phyloP scores from a whole-genome alignment of 1,140 invertebrate genomes.

The Thaumetopoea pityocampa region DNA sequence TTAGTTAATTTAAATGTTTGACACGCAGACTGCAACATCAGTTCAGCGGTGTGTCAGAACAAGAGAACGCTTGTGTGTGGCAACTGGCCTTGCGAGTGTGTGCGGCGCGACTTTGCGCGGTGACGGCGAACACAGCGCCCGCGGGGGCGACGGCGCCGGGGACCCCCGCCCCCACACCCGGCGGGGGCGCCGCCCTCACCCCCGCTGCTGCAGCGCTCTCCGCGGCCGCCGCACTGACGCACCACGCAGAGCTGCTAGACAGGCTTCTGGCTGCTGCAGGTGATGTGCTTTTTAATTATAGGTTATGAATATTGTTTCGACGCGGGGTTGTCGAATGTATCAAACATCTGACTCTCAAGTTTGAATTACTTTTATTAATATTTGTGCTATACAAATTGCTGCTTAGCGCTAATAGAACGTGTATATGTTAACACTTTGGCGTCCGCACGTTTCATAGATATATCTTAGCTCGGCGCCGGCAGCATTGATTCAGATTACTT shows the following conservation, averaged over 20 bases:
- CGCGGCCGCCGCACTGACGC: conserved; percentile 58
- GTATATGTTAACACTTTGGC: too few species aligned
- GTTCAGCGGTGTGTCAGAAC: conserved; percentile 86
- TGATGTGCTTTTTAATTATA: too few species aligned
- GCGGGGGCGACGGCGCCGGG: conserved; percentile 1
- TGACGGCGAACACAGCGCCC: conserved; percentile 48
- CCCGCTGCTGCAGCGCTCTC: conserved; percentile 36
- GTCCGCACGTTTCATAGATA: too few species aligned
- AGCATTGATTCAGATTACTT: too few species aligned
- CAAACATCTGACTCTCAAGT: too few species aligned
- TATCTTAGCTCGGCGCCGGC: too few species aligned
- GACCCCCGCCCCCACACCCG: not conserved
- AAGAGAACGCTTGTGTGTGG: conserved; percentile 86
- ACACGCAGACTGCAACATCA: conserved; percentile 83
- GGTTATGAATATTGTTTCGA: too few species aligned
- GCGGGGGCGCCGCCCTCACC: conserved; percentile 17
- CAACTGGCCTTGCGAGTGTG: conserved; percentile 90
- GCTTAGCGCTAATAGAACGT: too few species aligned
- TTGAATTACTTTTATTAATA: too few species aligned
- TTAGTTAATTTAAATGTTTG: too few species aligned
- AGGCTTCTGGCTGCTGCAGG: conserved; percentile 52
- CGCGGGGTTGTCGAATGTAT: too few species aligned
- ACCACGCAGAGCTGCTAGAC: conserved; percentile 65
- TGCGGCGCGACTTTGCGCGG: conserved; percentile 84
- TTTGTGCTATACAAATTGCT: too few species aligned